Percentiles rank a stretch among this genome's conserved stretches.
Evolutionary conservation across 2,113 vertebrate species (phyloP).

Genomic region (Etheostoma spectabile): DNA sequence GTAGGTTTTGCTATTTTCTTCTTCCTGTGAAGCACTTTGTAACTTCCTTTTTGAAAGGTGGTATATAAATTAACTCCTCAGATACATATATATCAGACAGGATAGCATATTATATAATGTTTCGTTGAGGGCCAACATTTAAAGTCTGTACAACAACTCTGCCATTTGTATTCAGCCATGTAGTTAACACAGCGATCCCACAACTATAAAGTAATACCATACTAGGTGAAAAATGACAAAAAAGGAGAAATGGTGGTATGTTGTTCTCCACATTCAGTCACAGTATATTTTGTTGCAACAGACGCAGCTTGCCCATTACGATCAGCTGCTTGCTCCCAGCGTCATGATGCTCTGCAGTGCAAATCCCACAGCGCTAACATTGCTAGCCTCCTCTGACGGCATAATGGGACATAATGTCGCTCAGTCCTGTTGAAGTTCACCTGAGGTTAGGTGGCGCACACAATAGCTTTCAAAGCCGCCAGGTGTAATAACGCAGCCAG

Average conservation of each 20-base stretch:
- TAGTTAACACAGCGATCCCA: neutral
- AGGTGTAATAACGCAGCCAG: slow-evolving; percentile 57
- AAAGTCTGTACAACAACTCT: neutral
- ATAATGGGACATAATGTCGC: slow-evolving; percentile 13
- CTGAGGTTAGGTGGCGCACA: slow-evolving; percentile 37
- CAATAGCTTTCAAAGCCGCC: neutral
- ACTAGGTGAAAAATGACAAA: neutral
- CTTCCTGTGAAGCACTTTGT: neutral
- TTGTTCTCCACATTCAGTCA: slow-evolving; percentile 2
- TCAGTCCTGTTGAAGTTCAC: slow-evolving; percentile 33
- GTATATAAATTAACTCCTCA: neutral
- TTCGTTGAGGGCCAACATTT: neutral
- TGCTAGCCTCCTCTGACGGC: neutral
- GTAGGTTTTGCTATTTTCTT: neutral
- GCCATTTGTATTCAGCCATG: neutral
- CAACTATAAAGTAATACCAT: neutral
- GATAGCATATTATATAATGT: neutral
- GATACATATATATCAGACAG: too few relatives aligned
- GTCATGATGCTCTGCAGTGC: neutral
- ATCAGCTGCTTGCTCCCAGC: slow-evolving; percentile 5
- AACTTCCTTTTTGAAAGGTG: neutral
- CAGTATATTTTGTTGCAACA: neutral
- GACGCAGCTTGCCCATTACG: slow-evolving; percentile 11
- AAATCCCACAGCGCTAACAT: slow-evolving; percentile 22
- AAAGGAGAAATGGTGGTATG: slow-evolving; percentile 11